Evolutionary conservation across 2,113 vertebrate species (phyloP).

Genomic region (Brachyhypopomus occidentalis): DNA sequence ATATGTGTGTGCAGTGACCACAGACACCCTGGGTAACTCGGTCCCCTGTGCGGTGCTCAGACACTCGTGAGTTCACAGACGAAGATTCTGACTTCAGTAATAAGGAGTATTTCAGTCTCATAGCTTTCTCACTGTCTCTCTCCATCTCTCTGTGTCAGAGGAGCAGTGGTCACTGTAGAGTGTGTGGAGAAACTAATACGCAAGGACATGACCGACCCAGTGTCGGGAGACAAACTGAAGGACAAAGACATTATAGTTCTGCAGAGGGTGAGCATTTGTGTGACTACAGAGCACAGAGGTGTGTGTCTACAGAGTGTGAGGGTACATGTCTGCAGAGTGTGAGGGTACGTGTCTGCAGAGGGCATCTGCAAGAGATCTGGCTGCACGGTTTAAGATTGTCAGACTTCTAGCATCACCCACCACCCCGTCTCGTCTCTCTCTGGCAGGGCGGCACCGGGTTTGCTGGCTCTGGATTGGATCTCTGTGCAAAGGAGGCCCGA

Average conservation of each 20-base stretch:
- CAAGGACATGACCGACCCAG: constrained; percentile 86
- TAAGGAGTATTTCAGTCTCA: background rate
- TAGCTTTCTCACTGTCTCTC: constrained; percentile 9
- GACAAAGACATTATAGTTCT: constrained; percentile 85
- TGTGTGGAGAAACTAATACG: constrained; percentile 88
- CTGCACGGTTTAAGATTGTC: background rate
- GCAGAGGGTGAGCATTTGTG: constrained; percentile 76
- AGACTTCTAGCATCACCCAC: background rate
- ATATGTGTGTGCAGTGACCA: constrained; percentile 87
- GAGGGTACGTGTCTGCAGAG: constrained; percentile 37
- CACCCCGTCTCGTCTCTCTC: background rate
- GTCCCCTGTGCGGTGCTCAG: constrained; percentile 84
- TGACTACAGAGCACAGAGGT: background rate
- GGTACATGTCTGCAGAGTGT: constrained; percentile 72
- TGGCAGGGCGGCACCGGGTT: constrained; percentile 85
- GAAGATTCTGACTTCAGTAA: background rate
- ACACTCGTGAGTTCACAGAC: constrained; percentile 75
- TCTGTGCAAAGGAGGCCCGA: constrained; percentile 84
- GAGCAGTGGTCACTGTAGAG: constrained; percentile 85
- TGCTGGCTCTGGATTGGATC: constrained; percentile 80
- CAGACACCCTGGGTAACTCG: constrained; percentile 85
- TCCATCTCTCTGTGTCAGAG: constrained; percentile 65
- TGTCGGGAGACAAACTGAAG: constrained; percentile 76
- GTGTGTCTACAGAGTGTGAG: constrained; percentile 73
- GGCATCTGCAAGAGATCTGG: no score